These are phyloP conservation scores for Cosmorhoe ocellata DNA, from an alignment of 2,888 invertebrate genomes.

Conservation along the genomic window DNA sequence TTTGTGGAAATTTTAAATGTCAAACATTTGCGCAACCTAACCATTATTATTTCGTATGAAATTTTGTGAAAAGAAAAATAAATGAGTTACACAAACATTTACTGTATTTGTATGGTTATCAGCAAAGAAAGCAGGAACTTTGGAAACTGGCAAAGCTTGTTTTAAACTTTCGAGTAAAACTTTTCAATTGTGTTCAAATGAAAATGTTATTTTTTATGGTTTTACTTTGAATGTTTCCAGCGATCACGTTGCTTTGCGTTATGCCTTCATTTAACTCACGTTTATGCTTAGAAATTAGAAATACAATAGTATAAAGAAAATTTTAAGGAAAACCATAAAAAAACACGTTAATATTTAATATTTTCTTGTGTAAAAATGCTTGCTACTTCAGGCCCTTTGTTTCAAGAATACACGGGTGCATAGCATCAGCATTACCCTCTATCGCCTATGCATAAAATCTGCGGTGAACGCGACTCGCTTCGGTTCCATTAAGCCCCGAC, in stretches of 20 bases:
- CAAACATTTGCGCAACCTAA: constrained; percentile 32
- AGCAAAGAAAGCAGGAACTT: constrained; percentile 7
- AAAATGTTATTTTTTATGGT: not conserved
- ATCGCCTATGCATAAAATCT: constrained; percentile 60
- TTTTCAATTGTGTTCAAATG: constrained; percentile 1
- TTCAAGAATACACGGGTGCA: constrained; percentile 30
- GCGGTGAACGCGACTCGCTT: constrained; percentile 34
- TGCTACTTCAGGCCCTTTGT: constrained; percentile 1
- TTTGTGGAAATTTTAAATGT: constrained; percentile 48
- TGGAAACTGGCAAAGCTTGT: constrained; percentile 20
- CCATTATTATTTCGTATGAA: constrained; percentile 2
- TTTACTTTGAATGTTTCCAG: constrained; percentile 1
- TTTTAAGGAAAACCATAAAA: too few species aligned
- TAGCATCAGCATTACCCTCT: constrained; percentile 40
- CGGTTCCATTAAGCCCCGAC: constrained; percentile 66
- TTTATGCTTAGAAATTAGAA: too few species aligned
- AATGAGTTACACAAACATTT: constrained; percentile 1
- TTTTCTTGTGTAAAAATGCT: too few species aligned
- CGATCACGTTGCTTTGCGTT: constrained; percentile 8
- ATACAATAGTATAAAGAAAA: too few species aligned
- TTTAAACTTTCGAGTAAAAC: constrained; percentile 15
- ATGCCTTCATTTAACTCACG: not conserved
- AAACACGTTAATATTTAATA: too few species aligned
- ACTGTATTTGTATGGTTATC: constrained; percentile 28
- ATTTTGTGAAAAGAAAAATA: constrained; percentile 5